Evolutionary conservation across 2,113 vertebrate species (phyloP), one percentile per base, ranked within the genome.

Genomic region (Hemiprocne comata): DNA sequence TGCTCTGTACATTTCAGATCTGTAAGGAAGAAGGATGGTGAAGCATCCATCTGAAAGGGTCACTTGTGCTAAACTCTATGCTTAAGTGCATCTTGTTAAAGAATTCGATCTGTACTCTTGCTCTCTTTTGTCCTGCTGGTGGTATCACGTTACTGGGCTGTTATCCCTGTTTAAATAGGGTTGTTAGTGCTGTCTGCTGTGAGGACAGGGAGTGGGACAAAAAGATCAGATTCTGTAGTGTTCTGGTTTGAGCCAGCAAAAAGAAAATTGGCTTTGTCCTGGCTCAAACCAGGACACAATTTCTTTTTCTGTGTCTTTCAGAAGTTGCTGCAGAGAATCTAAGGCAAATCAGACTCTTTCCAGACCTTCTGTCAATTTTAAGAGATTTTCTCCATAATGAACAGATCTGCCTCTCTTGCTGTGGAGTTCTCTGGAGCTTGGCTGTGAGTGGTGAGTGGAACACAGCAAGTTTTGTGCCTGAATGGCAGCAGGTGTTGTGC

Each of bases 341-440:
- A 36, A 94, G 93, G 86, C 73, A 89, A 50, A 80, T 50, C 3
- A 94, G 91, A 48, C 70, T 97, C 42, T 90, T 97, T 58, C 69
- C 95, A 38, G 97, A 97, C 15, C 76, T 98, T 17, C 85, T 98
- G 81, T 92, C 87, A 11, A 76, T 87, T 57, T 81, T 98, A 85
- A 64, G 54, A 13, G 24, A 17, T 23, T 97, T 96, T 58, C 58
- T 82, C 13, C 67, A 72, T 2, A 89, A 97, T 80, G 95, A 89
- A 42, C 51, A 97, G 31, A 36, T 98, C 53, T 98, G 98, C 85
- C 6, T 86, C 13, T 85, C 85, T 4, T 94, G 98, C 87, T 98
- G 98, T 48, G 82, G 89, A 3, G 87, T 97, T 42, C 96, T 98
- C 75, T 98, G 98, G 98, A 94, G 97, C 75, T 40, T 98, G 91